These are phyloP conservation scores for Acrocephalus scirpaceus DNA, from an alignment of 2,797 vertebrate genomes.

Conservation along the genomic window DNA sequence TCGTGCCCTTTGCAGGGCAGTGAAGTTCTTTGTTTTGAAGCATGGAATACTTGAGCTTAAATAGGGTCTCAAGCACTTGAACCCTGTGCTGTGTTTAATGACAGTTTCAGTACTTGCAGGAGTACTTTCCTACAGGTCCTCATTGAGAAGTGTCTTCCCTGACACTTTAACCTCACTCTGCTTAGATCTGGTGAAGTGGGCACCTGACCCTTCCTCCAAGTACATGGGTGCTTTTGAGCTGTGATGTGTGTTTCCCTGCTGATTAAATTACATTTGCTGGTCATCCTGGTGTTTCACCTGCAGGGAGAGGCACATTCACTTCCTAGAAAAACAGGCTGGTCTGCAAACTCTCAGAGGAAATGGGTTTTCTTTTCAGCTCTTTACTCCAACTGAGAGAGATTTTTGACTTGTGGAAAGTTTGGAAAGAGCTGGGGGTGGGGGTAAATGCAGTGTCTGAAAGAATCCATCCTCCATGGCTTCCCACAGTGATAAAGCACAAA, in stretches of 20 bases:
- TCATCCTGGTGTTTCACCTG: not conserved
- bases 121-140: not conserved
- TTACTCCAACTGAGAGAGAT: not conserved
- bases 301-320: not conserved
- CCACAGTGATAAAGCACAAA: not conserved
- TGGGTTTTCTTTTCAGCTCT: not conserved
- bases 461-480: not conserved
- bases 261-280: not conserved
- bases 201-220: not conserved
- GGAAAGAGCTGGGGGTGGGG: not conserved
- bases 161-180: not conserved
- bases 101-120: rapidly evolving
- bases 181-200: not conserved
- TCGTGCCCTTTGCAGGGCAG: not conserved
- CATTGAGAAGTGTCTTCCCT: rapidly evolving
- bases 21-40: not conserved
- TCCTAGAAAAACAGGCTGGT: not conserved
- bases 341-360: not conserved
- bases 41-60: not conserved
- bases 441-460: not conserved
- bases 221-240: not conserved
- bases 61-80: not conserved
- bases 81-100: not conserved
- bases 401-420: not conserved
- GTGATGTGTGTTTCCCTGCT: not conserved